Evolutionary conservation across 2,888 invertebrate species (phyloP), one percentile per base, ranked within the genome.

Genomic region (Platycheirus albimanus): DNA sequence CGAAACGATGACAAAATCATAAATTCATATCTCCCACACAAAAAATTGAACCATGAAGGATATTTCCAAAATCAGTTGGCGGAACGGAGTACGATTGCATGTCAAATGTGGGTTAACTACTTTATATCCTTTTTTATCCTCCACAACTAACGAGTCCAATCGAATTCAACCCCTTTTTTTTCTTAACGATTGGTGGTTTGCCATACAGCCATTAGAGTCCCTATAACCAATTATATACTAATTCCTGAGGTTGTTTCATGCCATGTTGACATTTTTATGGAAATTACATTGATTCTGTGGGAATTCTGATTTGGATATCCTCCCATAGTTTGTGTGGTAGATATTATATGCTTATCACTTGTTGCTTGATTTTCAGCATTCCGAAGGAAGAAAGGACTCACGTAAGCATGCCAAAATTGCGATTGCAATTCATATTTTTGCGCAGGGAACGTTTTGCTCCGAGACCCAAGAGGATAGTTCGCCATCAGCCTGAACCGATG

Each of bases 361-460:
- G 78, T 74, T 83, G 70, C 41, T 67, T 54, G 8, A n/a, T 72
- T 83, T 56, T 67, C 49, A 90, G 90, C 85, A 64, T 90, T 61
- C 90, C 90, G 2, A 79, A 87, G 41, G 76, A 80, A 5, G 88
- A 89, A 64, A 87, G 92, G 89, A 91, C 90, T 33, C 91, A 92
- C 86, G 90, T 95, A 70, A 92, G 91, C 87, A 93, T 95, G 93
- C 94, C 95, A 2, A 87, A 89, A 74, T 91, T 95, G 64, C 92
- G 95, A 66, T 88, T 94, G 80, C 91, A 93, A 89, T 96, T 96
- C 90, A 95, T 95, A 86, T 96, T 96, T 91, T 90, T 95, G 89
- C 93, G 94, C 92, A 93, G 92, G 76, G 94, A 94, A 88, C 92
- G 93, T 77, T 91, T 95, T 85, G 89, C 92, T 86, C 94, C 95